phyloP scores from a whole-genome alignment of 2,113 vertebrate species.

The Colaptes auratus region DNA sequence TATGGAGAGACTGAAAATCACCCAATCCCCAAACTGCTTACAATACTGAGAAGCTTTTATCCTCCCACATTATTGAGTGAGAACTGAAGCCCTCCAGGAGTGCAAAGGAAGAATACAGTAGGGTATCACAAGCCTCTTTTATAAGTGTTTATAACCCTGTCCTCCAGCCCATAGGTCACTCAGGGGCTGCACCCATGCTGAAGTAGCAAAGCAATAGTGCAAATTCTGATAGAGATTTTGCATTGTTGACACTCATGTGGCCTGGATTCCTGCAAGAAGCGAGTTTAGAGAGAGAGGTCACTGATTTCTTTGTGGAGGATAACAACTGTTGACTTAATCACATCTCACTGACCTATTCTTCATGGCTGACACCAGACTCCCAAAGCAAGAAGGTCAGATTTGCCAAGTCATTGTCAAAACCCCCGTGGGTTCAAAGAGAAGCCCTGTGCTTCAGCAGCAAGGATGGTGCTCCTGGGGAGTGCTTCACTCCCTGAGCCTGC shows the following conservation, averaged over 20 bases:
- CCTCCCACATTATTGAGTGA: rapidly evolving
- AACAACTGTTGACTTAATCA: neutral
- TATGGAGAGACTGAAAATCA: neutral
- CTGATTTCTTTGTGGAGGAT: neutral
- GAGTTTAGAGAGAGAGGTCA: neutral
- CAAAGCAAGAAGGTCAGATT: neutral
- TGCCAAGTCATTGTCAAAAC: neutral
- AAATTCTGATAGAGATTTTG: neutral
- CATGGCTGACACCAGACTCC: neutral
- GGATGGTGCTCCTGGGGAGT: rapidly evolving
- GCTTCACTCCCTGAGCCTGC: neutral
- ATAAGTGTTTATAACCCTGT: neutral
- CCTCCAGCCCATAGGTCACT: neutral
- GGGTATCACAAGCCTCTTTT: neutral
- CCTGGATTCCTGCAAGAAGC: neutral
- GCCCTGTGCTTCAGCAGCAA: neutral
- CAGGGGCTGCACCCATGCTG: neutral
- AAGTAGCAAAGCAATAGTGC: neutral
- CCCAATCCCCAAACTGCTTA: neutral
- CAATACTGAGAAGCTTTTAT: neutral
- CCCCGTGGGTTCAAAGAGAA: neutral
- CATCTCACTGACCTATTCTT: neutral
- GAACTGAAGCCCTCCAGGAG: neutral
- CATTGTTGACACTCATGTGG: neutral
- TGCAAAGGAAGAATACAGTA: neutral